These are phyloP conservation scores for Leptoteleia sp. DNA, from an alignment of 1,140 invertebrate species.

Conservation along the genomic window DNA sequence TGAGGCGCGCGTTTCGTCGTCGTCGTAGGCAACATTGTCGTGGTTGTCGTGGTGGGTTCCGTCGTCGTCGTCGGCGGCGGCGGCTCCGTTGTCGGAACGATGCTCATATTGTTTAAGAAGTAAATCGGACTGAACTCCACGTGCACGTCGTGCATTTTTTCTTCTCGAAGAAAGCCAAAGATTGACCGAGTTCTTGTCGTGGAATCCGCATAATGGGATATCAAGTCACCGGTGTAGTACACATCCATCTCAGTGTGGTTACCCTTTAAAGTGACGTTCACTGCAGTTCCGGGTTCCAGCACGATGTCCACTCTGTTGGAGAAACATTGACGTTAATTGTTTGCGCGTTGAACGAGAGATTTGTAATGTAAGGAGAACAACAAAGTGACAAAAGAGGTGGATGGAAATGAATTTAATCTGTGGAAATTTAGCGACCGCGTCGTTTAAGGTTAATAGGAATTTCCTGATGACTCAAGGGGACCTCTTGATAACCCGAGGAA, in stretches of 20 bases:
- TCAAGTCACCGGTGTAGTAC: slow-evolving; percentile 86
- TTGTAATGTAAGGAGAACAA: too few relatives aligned
- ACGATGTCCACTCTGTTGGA: slow-evolving; percentile 81
- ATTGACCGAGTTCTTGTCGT: slow-evolving; percentile 80
- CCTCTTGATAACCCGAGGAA: too few relatives aligned
- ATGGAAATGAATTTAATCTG: too few relatives aligned
- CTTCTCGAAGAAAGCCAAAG: slow-evolving; percentile 83
- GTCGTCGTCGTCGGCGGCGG: slow-evolving; percentile 87
- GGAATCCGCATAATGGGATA: slow-evolving; percentile 86
- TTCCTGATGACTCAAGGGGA: too few relatives aligned
- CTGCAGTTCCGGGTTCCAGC: slow-evolving; percentile 87
- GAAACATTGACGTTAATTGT: too few relatives aligned
- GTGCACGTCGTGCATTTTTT: slow-evolving; percentile 84
- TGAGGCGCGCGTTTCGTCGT: slow-evolving; percentile 55
- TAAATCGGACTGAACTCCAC: slow-evolving; percentile 87
- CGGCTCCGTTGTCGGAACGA: slow-evolving; percentile 88
- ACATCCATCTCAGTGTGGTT: slow-evolving; percentile 87
- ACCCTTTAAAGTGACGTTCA: slow-evolving; percentile 88
- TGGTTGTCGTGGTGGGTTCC: slow-evolving; percentile 83
- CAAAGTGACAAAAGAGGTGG: too few relatives aligned
- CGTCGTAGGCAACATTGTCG: slow-evolving; percentile 28
- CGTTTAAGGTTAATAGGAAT: too few relatives aligned
- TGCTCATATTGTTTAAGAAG: slow-evolving; percentile 86
- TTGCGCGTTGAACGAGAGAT: too few relatives aligned
- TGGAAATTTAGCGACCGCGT: too few relatives aligned